These are phyloP conservation scores for Pterocles orientalis DNA, from an alignment of 2,113 vertebrate species.

Conservation along the genomic window DNA sequence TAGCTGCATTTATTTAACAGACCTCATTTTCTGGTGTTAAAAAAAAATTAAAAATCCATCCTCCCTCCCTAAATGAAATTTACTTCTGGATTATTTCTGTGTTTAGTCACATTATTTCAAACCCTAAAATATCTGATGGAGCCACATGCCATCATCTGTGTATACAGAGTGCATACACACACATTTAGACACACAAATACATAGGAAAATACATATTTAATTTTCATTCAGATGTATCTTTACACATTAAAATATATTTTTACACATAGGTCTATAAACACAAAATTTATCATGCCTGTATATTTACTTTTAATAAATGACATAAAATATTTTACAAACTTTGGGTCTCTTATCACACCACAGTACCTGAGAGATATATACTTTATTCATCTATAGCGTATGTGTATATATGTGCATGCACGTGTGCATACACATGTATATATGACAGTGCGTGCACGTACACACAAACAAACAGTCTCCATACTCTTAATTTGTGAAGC, in stretches of 20 bases:
- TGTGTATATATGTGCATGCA: fast-evolving
- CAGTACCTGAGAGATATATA: neutral
- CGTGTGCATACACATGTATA: fast-evolving
- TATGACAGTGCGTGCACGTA: fast-evolving
- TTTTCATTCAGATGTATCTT: neutral
- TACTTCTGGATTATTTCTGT: neutral
- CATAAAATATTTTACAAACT: neutral
- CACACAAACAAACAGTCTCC: neutral
- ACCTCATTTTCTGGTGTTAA: neutral
- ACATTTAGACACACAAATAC: neutral
- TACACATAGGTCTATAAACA: neutral
- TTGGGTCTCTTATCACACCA: neutral
- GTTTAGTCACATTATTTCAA: neutral
- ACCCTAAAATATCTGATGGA: neutral
- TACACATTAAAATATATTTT: neutral
- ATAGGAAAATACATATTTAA: neutral
- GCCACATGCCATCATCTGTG: neutral
- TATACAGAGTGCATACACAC: neutral
- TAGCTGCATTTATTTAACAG: neutral
- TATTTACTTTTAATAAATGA: neutral
- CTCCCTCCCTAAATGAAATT: neutral
- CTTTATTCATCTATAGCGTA: neutral
- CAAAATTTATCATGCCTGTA: neutral
- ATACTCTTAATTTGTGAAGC: neutral
- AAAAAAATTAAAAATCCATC: neutral